phyloP scores from a whole-genome alignment of 2,113 vertebrate genomes.

The Puntigrus tetrazona region DNA sequence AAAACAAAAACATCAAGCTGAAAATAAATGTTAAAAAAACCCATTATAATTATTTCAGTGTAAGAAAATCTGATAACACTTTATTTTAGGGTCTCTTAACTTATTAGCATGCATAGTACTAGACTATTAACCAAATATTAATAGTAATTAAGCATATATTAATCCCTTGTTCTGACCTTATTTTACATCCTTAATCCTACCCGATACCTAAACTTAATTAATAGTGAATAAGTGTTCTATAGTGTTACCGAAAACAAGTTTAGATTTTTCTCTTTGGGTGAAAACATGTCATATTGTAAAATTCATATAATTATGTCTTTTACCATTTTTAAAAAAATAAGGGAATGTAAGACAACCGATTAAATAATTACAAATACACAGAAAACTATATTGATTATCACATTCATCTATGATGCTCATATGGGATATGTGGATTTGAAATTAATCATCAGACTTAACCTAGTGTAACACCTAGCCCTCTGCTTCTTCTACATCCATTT shows the following conservation, averaged over 20 bases:
- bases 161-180: no score
- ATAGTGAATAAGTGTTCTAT: no score
- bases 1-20: not conserved
- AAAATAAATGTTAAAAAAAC: not conserved
- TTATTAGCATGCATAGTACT: no score
- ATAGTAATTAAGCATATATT: no score
- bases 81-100: no score
- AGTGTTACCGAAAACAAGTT: no score
- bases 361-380: not conserved
- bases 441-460: not conserved
- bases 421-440: not conserved
- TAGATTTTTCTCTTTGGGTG: not conserved
- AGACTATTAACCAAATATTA: no score
- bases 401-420: not conserved
- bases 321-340: not conserved
- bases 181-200: no score
- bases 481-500: no score
- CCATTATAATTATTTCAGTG: not conserved
- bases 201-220: no score
- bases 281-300: not conserved
- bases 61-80: not conserved
- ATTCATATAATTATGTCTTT: not conserved
- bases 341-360: not conserved
- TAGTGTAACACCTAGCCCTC: no score
- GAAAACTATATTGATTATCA: not conserved